Evolutionary conservation across 2,113 vertebrate genomes (phyloP).

Genomic region (Hypocryptadius cinnamomeus): DNA sequence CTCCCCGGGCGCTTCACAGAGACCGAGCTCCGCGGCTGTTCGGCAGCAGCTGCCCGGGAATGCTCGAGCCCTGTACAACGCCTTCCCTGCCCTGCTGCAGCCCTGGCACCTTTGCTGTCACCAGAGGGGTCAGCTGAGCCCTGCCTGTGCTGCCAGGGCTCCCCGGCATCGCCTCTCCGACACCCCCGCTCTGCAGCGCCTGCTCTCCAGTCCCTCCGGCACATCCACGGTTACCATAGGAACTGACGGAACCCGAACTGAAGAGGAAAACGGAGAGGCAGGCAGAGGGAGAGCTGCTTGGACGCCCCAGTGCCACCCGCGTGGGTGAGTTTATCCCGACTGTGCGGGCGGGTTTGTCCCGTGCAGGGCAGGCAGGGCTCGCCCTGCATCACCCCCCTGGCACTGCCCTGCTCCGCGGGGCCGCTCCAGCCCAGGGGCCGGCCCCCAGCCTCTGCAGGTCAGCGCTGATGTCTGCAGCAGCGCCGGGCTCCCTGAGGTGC

Average conservation of each 20-base stretch:
- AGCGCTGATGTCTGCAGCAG: neutral
- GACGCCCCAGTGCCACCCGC: conserved; percentile 27
- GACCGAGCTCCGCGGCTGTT: neutral
- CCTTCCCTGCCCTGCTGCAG: neutral
- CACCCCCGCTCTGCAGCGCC: neutral
- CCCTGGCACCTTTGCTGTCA: neutral
- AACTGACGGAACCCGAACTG: conserved; percentile 66
- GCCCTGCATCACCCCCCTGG: neutral
- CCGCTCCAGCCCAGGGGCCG: no score
- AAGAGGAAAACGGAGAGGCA: neutral
- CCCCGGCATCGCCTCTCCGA: neutral
- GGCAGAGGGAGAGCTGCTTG: neutral
- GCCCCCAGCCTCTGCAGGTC: neutral
- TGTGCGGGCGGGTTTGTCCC: neutral
- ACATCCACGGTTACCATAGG: conserved; percentile 70
- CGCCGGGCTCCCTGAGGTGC: neutral
- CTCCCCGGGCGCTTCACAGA: neutral
- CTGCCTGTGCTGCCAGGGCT: neutral
- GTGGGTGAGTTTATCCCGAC: neutral
- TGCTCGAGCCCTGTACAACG: neutral
- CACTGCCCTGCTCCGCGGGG: no score
- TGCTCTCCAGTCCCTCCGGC: conserved; percentile 47
- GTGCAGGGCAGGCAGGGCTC: neutral
- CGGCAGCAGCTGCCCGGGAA: neutral
- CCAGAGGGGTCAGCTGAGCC: neutral